Evolutionary conservation across 2,888 invertebrate genomes (phyloP), one percentile per base, ranked within the genome.

Genomic region (Yponomeuta malinellus): DNA sequence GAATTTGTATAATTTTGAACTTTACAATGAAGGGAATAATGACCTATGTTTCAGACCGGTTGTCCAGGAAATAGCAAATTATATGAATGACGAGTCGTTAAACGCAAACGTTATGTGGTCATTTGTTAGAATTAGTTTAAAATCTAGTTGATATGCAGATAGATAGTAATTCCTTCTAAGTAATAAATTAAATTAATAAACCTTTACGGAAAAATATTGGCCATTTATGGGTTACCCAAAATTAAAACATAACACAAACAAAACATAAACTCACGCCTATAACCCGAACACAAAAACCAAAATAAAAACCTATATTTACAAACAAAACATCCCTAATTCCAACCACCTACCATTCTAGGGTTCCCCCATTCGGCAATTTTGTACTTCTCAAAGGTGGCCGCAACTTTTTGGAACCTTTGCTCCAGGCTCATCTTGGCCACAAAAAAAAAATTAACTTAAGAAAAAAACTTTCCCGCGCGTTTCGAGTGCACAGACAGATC

Each of bases 371-470:
- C 80, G 5, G 82, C 87, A 71, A 90, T 90, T 75, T 89, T 90
- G 75, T 81, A 92, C 78, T 87, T 91, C 75, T 92, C 91, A 72
- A 84, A 92, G 59, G 89, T 88, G 63, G 90, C 93, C 3, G 83
- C 82, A 29, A 93, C 83, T 78, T 92, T 93, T 78, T 88, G 85
- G 71, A 90, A 90, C 73, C 93, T 86, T 75, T 79, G 81, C 74
- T 90, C 88, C 74, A 91, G 79, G 79, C 92, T 92, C 93, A 93
- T 93, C 75, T 77, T 85, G 75, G 31, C n/a, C 12, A 12, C 31
- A 67, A 33, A 65, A 65, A 37, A 37, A 68, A 75, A 65, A 65
- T 4, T 33, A 33, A 65, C 31, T 43, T 43, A 8, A 43, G 52
- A 33, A 67, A 67, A 67, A 31, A 37, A 31, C 2, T 88, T 90